Base-by-base conservation (phyloP, 2,888 invertebrate species). In the Mesochorus sp. region DNA sequence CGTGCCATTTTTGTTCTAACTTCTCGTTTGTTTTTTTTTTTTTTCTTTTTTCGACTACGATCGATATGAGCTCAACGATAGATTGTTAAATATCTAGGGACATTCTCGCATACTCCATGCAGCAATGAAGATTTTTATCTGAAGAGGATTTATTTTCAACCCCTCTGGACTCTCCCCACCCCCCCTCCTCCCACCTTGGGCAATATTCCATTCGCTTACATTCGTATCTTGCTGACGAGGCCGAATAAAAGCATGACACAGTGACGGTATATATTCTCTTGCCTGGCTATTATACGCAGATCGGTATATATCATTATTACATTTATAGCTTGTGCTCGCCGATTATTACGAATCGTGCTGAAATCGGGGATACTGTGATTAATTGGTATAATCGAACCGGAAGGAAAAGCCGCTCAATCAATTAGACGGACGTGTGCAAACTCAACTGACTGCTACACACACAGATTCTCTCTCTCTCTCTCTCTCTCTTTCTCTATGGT, bases 271-370 rank as follows among this genome's bases (percentile, higher is more conserved):
- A n/a, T n/a, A n/a, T n/a, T n/a, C n/a, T n/a, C 34, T 10, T 3
- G n/a, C 10, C 10, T 47, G n/a, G n/a, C 0, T 2, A 3, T 28
- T 19, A 44, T 26, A 44, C n/a, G 5, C 12, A 34, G 3, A 34
- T 55, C 3, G 1, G 34, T 4, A 14, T 28, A 34, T 10, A 1
- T 1, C 1, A 10, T 14, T 17, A 6, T 8, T n/a, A 3, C 0
- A 6, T 34, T n/a, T n/a, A 51, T 59, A 21, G 42, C 42, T 19
- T 31, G 28, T 34, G 53, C 44, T 19, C 10, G 57, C 68, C 39
- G 49, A 77, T 73, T 73, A 73, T 73, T 68, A 62, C 73, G 57
- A 62, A 77, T 73, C 51, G 62, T 42, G 68, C 55, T 57, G 73
- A 62, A 73, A 68, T 39, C n/a, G n/a, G 68, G 47, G 57, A 51